Conservation (phyloP, 2,113 vertebrate species). For the Climacteris rufus region DNA sequence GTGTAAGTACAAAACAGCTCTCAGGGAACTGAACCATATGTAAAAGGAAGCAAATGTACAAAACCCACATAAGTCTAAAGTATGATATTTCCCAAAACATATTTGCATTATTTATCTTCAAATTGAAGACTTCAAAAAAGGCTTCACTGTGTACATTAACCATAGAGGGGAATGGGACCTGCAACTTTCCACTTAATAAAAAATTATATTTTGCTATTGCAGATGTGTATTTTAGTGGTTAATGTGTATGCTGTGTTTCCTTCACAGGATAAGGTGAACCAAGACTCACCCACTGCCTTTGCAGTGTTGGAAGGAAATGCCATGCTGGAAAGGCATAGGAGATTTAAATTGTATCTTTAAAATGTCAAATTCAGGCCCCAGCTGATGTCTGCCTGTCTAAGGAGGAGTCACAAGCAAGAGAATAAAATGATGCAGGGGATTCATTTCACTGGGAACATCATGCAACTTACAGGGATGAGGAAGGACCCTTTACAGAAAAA, state of each 20-base stretch:
- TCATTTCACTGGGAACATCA: too few species aligned
- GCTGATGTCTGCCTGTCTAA: too few species aligned
- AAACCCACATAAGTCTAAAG: background rate
- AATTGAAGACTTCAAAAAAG: background rate
- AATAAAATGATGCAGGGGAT: too few species aligned
- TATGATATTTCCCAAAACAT: background rate
- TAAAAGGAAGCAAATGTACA: background rate
- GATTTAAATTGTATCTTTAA: background rate
- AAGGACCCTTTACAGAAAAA: too few species aligned
- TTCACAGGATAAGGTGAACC: background rate
- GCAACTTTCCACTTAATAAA: background rate
- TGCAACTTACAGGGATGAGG: too few species aligned
- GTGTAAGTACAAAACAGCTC: background rate
- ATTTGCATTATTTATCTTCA: background rate
- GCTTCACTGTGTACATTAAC: background rate
- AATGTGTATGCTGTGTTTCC: rapidly evolving
- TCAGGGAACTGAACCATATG: background rate
- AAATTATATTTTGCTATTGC: background rate
- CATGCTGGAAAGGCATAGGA: background rate
- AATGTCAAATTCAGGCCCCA: too few species aligned
- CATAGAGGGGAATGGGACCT: background rate
- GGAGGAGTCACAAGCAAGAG: too few species aligned
- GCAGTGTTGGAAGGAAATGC: background rate
- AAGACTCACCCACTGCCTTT: background rate
- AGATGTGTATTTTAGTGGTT: background rate